phyloP scores from a whole-genome alignment of 2,888 invertebrate species.

The Pandemis corylana region DNA sequence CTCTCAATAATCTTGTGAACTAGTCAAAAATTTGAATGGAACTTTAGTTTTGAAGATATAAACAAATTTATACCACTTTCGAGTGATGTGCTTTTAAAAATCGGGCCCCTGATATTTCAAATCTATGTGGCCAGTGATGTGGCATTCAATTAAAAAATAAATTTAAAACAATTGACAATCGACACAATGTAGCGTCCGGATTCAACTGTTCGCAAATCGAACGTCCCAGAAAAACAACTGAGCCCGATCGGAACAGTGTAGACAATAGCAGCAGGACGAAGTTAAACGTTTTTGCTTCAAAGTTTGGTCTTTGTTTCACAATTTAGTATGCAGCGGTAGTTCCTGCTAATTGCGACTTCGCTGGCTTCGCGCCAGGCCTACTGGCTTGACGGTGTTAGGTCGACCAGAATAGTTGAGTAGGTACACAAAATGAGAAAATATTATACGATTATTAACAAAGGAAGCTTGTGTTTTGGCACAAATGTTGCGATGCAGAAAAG shows the following conservation, averaged over 20 bases:
- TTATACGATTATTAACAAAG: no score
- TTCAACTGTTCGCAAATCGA: slow-evolving; percentile 1
- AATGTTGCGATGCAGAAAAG: no score
- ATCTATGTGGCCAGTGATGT: neutral
- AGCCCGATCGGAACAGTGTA: slow-evolving; percentile 13
- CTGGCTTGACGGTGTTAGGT: slow-evolving; percentile 18
- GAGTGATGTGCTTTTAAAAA: no score
- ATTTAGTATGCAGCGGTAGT: slow-evolving; percentile 54
- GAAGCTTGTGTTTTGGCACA: no score
- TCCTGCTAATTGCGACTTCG: slow-evolving; percentile 52
- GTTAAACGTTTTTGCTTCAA: slow-evolving; percentile 35
- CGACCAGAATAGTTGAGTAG: neutral
- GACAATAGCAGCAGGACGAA: slow-evolving; percentile 14
- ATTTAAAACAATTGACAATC: neutral
- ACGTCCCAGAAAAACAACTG: slow-evolving; percentile 11
- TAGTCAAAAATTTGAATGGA: no score
- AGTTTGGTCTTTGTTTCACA: slow-evolving; percentile 53
- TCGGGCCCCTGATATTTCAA: no score
- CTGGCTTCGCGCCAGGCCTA: slow-evolving; percentile 50
- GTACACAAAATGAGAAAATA: neutral
- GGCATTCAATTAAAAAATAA: neutral
- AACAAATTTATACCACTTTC: no score
- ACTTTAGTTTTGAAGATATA: no score
- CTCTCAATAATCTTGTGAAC: no score
- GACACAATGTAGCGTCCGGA: neutral